Base-by-base conservation (phyloP, 2,888 invertebrate genomes). In the Thera britannica region DNA sequence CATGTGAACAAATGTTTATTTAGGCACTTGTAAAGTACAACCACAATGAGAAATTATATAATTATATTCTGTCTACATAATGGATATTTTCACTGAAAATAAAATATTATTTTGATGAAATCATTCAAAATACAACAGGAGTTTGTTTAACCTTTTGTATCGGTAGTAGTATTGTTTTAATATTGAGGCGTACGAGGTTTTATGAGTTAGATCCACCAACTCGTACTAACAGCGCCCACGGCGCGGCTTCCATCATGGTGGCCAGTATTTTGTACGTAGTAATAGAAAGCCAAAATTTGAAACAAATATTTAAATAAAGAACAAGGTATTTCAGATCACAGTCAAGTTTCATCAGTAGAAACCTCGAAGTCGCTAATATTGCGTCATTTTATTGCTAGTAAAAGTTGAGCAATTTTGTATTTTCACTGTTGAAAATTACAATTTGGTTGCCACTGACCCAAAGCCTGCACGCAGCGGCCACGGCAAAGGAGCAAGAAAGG, bases 1-100 rank as follows among this genome's bases (percentile, higher is more conserved):
- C 66, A 63, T 59, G 55, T 46, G 52, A 68, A 61, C 67, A 68
- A 73, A 72, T 73, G 72, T 75, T 75, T 72, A 68, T 72, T 75
- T 73, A 75, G 74, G 75, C 54, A 69, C 65, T 38, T 62, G 11
- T 12, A 35, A 65, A 57, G 67, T 68, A 67, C 72, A 59, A 66
- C 68, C 63, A 65, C 71, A 63, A 36, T 65, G 65, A 6, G 48
- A 66, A 65, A 72, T 9, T 46, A 46, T 68, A 68, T 70, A 65
- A 72, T 9, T 46, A 46, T 68, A 68, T 70, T 70, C 52, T 46
- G 52, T 41, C n/a, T 65, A 38, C 55, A 34, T 59, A 58, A 2
- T 35, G 23, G 41, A 12, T 34, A 62, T 62, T 52, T 44, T 49
- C 11, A 49, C 35, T 35, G 48, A 49, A 59, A 59, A 59, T 59